Base-by-base conservation (phyloP, 1,140 invertebrate genomes). In the Cydia amplana region DNA sequence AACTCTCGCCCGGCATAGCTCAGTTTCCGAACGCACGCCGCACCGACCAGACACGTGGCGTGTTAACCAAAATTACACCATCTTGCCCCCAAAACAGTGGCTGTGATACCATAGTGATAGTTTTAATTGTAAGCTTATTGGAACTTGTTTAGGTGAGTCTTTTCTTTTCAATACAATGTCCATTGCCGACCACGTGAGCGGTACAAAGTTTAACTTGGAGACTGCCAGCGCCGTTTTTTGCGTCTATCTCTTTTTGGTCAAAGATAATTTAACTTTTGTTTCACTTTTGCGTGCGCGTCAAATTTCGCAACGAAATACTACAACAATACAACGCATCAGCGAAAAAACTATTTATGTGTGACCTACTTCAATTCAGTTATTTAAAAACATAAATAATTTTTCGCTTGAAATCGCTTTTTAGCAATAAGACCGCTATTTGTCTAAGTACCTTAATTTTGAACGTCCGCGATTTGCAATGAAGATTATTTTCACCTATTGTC, bases 91-190 rank as follows among this genome's bases (percentile, higher is more conserved):
- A 74, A 77, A 78, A 83, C 76, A 82, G 84, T 86, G 86, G 81
- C 88, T 89, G 88, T 90, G 88, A 89, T 87, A 85, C 43, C 49
- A 76, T 82, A 82, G 82, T 85, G 84, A 79, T 85, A 82, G 81
- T 84, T 83, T 82, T 74, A 74, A 70, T 82, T 70, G 12, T 70
- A 70, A 82, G 78, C 80, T 79, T 70, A 40, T 40, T 70, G 65
- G 65, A 70, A 70, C 32, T 36, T 36, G 28, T 36, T n/a, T n/a
- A 70, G 65, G 65, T 70, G 32, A 70, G 65, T 70, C 25, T 28
- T 36, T n/a, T 70, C 2, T 36, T 18, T 70, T 23, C 10, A 10
- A 60, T n/a, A 12, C 4, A n/a, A 12, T 18, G 49, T 18, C n/a
- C 49, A 40, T 70, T 40, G 32, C 7, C 16, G 32, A 70, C 65